Evolutionary conservation across 2,113 vertebrate species (phyloP), one percentile per base, ranked within the genome.

Genomic region (Sminthopsis crassicaudata): DNA sequence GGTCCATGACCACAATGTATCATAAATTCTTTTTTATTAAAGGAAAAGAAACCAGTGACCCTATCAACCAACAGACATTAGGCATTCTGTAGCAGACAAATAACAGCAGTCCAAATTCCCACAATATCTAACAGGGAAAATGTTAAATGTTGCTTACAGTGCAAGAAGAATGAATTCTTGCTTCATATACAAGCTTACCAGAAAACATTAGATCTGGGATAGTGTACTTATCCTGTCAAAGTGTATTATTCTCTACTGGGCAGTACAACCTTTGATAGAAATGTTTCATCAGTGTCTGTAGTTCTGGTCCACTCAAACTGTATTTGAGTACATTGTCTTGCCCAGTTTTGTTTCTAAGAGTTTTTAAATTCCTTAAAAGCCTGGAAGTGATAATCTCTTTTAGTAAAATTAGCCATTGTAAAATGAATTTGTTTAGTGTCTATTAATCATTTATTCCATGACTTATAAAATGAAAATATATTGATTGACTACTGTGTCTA

Each of bases 1-100:
- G 67, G 67, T 23, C 19, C n/a, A 84, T 84, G 67, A 84, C 67
- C n/a, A 84, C 67, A 84, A 84, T 84, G 67, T 42, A 23, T 42
- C 67, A 84, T 84, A 84, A 42, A 84, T 84, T 84, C 67, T 84
- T 84, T 84, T 84, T 84, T 84, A 84, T 84, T 84, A 84, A 84
- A 23, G 36, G 16, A 84, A 84, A 84, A 84, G 67, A 84, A 84
- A 42, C 67, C n/a, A 42, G n/a, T 84, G 67, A 84, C 67, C 67
- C 67, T 42, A 84, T 84, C 67, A 84, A 84, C 16, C n/a, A 42
- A 84, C n/a, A 84, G 67, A 84, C 67, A 84, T 84, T 84, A 84
- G 16, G 22, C 16, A 84, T 84, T 84, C 67, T 23, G 6, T 42
- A 84, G 16, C 7, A 23, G 67, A 84, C n/a, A 84, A 84, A 84